These are phyloP conservation scores for Ginglymostoma cirratum DNA, from an alignment of 2,113 vertebrate genomes.

Conservation along the genomic window DNA sequence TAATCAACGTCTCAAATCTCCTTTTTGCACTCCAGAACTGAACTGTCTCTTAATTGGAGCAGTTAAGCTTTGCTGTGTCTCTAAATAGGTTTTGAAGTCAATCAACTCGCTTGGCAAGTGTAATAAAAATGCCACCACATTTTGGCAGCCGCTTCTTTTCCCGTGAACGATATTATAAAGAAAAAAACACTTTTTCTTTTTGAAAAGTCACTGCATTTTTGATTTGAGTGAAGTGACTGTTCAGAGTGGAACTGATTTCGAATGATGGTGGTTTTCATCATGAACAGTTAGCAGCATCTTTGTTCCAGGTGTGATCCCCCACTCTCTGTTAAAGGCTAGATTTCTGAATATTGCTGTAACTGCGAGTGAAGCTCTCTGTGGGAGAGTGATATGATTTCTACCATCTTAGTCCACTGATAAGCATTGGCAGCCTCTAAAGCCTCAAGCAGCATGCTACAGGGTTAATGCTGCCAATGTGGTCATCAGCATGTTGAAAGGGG, in stretches of 20 bases:
- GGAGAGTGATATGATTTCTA: neutral
- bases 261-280: neutral
- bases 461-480: neutral
- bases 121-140: neutral
- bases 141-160: neutral
- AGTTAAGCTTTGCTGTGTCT: neutral
- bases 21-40: neutral
- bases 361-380: neutral
- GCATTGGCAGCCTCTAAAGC: neutral
- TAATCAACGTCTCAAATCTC: constrained; percentile 3
- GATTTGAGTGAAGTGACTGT: neutral
- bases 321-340: neutral
- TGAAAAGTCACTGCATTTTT: neutral
- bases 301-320: too few species aligned
- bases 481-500: neutral
- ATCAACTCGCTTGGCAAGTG: neutral
- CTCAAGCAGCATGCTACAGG: neutral
- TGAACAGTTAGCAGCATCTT: neutral
- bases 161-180: neutral
- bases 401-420: neutral
- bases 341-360: neutral
- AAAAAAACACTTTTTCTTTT: neutral
- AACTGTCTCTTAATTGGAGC: neutral
- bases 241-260: neutral
- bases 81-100: neutral